phyloP scores from a whole-genome alignment of 2,113 vertebrate genomes.

The Myotis brandtii region DNA sequence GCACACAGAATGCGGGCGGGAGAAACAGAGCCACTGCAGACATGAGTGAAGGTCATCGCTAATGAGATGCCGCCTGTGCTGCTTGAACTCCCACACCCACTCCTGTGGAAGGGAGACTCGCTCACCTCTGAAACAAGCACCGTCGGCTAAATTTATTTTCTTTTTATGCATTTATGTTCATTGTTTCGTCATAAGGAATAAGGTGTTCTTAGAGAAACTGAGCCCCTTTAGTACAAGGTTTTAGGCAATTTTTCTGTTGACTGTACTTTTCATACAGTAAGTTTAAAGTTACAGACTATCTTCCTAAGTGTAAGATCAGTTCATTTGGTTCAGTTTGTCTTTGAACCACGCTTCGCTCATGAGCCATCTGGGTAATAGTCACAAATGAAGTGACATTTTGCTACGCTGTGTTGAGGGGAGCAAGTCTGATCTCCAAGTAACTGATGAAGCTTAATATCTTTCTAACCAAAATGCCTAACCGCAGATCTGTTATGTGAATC shows the following conservation, averaged over 20 bases:
- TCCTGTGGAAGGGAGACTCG: not conserved
- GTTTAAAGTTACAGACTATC: not conserved
- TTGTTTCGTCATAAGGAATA: not conserved
- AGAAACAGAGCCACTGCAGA: not conserved
- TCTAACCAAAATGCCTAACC: not conserved
- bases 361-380: conserved; percentile 33
- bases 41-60: not conserved
- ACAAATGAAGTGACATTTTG: not conserved
- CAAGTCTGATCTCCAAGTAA: not conserved
- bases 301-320: not conserved
- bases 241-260: conserved; percentile 19
- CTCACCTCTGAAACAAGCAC: conserved; percentile 42
- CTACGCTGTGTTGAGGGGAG: not conserved
- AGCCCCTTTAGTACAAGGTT: conserved; percentile 17
- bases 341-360: not conserved
- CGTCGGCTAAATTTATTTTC: not conserved
- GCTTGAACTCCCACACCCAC: not conserved
- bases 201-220: conserved; percentile 7
- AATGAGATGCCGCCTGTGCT: not conserved
- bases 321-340: not conserved
- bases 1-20: not conserved
- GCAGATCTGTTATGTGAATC: not conserved
- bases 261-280: not conserved
- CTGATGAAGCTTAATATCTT: not conserved
- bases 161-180: not conserved